Conservation (phyloP, 2,113 vertebrate genomes). For the Rhea pennata region DNA sequence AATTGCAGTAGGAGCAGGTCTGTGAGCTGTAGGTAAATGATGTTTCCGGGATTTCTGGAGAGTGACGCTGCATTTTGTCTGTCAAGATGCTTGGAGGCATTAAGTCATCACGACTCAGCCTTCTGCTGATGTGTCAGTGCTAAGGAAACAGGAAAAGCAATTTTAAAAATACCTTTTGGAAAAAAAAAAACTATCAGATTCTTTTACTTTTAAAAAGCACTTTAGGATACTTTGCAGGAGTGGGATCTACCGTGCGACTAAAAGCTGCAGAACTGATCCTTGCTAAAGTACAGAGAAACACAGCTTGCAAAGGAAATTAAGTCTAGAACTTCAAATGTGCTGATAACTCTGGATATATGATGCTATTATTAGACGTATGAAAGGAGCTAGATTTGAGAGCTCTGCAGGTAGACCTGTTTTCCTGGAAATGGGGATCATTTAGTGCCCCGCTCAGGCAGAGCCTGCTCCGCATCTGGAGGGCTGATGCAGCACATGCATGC, state of each 20-base stretch:
- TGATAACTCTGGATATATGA: neutral
- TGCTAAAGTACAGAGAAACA: neutral
- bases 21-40: neutral
- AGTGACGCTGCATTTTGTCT: neutral
- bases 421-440: too few relatives aligned
- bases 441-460: neutral
- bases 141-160: neutral
- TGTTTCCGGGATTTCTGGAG: neutral
- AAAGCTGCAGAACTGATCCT: neutral
- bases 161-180: neutral
- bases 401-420: too few relatives aligned
- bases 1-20: neutral
- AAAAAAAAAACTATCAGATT: neutral
- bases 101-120: neutral
- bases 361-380: neutral
- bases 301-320: too few relatives aligned
- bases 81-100: neutral
- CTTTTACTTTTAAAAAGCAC: neutral
- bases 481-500: too few relatives aligned
- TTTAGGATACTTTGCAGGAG: neutral
- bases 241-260: neutral
- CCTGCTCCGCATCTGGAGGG: accelerated
- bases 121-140: conserved; percentile 17
- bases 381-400: neutral
- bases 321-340: neutral